Evolutionary conservation across 2,797 vertebrate genomes (phyloP).

Genomic region (Silurus aristotelis): DNA sequence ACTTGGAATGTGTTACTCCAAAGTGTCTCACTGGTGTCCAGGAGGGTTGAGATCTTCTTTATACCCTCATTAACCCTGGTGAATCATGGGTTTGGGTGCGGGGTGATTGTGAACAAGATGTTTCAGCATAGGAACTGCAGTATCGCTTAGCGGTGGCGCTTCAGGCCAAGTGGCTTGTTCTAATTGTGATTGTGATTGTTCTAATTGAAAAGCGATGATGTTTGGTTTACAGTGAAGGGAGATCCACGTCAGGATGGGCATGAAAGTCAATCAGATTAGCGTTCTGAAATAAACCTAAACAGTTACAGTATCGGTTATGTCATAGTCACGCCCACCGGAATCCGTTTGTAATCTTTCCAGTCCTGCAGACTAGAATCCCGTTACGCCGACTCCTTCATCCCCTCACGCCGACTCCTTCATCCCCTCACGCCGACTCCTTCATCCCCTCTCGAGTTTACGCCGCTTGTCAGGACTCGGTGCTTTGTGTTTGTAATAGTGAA

Average conservation of each 20-base stretch:
- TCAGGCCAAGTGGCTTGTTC: not conserved
- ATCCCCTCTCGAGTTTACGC: constrained; percentile 1
- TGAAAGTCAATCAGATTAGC: constrained; percentile 9
- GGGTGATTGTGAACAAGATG: not conserved
- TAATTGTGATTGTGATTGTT: not conserved
- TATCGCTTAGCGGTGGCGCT: not conserved
- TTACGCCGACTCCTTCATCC: constrained; percentile 9
- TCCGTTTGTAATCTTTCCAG: constrained; percentile 12
- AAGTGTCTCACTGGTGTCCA: not conserved
- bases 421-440: constrained; percentile 3
- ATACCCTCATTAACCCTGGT: not conserved
- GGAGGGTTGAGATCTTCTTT: not conserved
- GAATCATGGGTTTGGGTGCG: no score
- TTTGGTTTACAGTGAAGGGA: not conserved
- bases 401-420: not conserved
- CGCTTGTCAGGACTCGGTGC: not conserved
- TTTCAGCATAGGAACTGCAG: not conserved
- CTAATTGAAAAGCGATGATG: not conserved
- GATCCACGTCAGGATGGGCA: not conserved
- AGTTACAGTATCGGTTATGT: constrained; percentile 9
- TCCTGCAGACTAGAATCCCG: not conserved
- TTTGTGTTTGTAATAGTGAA: constrained; percentile 24
- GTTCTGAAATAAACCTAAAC: constrained; percentile 3
- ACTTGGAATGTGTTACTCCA: not conserved
- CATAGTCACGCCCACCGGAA: not conserved